Percentiles rank a stretch among this genome's conserved stretches.
phyloP scores from a whole-genome alignment of 2,888 invertebrate genomes.

The Caenorhabditis sp. region DNA sequence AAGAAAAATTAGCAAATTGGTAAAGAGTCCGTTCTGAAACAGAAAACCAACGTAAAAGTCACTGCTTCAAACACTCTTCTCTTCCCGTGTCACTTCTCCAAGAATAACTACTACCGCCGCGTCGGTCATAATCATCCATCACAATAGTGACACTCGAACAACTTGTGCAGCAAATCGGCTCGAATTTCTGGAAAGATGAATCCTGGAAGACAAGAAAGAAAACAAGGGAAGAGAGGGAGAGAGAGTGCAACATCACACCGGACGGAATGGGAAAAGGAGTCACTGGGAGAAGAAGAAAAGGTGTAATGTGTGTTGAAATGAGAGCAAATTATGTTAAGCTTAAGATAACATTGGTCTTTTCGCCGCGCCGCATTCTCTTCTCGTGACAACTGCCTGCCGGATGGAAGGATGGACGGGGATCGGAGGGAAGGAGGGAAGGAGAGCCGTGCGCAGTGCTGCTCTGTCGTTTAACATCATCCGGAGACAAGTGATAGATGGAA shows the following conservation, averaged over 20 bases:
- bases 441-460: too few species aligned
- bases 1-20: too few species aligned
- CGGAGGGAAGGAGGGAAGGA: neutral
- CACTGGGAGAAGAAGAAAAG: slow-evolving; percentile 16
- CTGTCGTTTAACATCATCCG: slow-evolving; percentile 37
- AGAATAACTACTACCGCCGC: too few species aligned
- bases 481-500: slow-evolving; percentile 34
- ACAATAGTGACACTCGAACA: slow-evolving; percentile 18
- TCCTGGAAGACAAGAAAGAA: slow-evolving; percentile 16
- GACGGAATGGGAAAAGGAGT: neutral
- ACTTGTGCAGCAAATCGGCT: slow-evolving; percentile 51
- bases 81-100: too few species aligned
- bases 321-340: slow-evolving; percentile 66
- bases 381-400: slow-evolving; percentile 51
- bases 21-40: too few species aligned
- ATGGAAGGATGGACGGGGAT: neutral
- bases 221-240: slow-evolving; percentile 25
- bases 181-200: slow-evolving; percentile 22
- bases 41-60: too few species aligned
- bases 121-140: slow-evolving; percentile 29
- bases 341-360: slow-evolving; percentile 70
- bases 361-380: slow-evolving; percentile 24
- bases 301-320: slow-evolving; percentile 63
- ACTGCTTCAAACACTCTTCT: too few species aligned
- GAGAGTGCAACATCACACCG: slow-evolving; percentile 4